phyloP scores from a whole-genome alignment of 2,888 invertebrate species.

The Aphodius granarius region DNA sequence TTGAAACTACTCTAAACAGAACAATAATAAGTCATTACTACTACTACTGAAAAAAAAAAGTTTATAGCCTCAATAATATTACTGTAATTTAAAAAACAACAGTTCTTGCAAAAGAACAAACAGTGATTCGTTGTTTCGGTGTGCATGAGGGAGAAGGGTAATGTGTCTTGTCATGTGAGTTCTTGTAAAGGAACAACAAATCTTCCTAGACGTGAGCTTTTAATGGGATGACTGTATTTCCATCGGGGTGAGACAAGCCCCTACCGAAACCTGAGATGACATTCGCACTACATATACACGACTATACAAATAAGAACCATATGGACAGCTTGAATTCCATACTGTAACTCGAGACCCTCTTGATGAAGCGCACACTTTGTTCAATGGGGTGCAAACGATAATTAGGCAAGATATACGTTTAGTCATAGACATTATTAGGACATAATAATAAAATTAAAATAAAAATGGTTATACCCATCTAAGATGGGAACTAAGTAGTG shows the following conservation, averaged over 20 bases:
- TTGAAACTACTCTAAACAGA: too few species aligned
- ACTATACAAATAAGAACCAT: slow-evolving; percentile 1
- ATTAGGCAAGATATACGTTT: neutral
- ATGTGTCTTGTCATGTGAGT: neutral
- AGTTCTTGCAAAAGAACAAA: too few species aligned
- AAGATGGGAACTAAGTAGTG: too few species aligned
- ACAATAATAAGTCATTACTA: too few species aligned
- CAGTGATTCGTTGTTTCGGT: neutral
- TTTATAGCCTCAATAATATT: too few species aligned
- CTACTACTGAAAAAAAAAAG: too few species aligned
- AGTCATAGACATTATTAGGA: too few species aligned
- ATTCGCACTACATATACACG: neutral
- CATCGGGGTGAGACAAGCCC: neutral
- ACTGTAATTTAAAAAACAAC: too few species aligned
- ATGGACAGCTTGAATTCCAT: neutral
- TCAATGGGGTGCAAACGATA: neutral
- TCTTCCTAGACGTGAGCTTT: neutral
- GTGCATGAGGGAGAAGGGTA: neutral
- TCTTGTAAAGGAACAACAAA: neutral
- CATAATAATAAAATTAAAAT: too few species aligned
- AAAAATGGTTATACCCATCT: too few species aligned
- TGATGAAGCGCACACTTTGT: neutral
- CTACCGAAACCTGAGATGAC: neutral
- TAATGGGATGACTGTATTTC: slow-evolving; percentile 3
- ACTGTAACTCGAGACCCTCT: neutral